Evolutionary conservation across 2,113 vertebrate genomes (phyloP), one percentile per base, ranked within the genome.

Genomic region (Plotosus lineatus): DNA sequence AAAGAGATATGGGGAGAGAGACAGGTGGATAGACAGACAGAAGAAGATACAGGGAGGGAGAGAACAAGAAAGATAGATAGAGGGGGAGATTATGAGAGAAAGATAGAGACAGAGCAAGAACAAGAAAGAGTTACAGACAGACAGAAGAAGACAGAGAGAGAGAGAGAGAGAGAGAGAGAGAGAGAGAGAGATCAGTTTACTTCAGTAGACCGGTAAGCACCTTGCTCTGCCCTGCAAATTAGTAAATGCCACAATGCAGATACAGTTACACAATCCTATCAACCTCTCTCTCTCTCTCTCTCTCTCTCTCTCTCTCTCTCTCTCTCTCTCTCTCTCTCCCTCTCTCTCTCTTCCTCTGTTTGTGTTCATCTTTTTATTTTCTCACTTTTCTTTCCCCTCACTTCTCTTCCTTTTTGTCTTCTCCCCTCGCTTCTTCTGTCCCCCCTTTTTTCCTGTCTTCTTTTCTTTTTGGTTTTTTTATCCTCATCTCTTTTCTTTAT

Each of bases 201-300:
- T 56, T 55, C 61, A 76, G 73, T 76, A 76, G 80, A 82, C 73
- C 50, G 55, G 73, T 56, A 76, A 76, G 80, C 80, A 82, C 38
- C 79, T n/a, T n/a, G n/a, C n/a, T n/a, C n/a, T n/a, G n/a, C n/a
- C n/a, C n/a, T n/a, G n/a, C n/a, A n/a, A n/a, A 82, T 82, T 82
- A 82, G 80, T 82, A 82, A 82, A 82, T 82, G 73, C 80, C 80
- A 81, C 80, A 82, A 68, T 48, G 46, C 68, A 82, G 80, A 82
- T 82, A 82, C 80, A 82, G 80, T 82, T 82, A 82, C 80, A 75
- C 80, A 58, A 46, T 68, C 61, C 73, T 76, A 68, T 76, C 73
- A 36, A 33, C 60, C 23, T 33, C 33, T 68, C 14, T 87, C 90
- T 87, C 88, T 88, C 79, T 23, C 88, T 66, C 72, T 83, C 78